A percentile compares a stretch with the other conserved stretches of the same genome.
phyloP scores from a whole-genome alignment of 2,888 invertebrate genomes.

The Lampropteryx suffumata region DNA sequence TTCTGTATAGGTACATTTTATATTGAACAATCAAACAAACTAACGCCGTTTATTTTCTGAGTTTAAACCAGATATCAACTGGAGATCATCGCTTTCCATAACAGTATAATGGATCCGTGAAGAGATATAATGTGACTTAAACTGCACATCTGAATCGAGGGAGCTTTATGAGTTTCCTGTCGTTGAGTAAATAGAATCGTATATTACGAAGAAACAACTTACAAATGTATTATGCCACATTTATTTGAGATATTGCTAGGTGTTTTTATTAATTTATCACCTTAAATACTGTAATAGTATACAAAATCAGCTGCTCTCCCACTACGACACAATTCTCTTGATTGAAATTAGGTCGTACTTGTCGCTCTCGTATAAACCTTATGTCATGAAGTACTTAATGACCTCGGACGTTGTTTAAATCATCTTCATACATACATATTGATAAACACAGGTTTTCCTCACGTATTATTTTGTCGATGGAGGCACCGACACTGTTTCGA shows the following conservation, averaged over 20 bases:
- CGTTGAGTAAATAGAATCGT: constrained; percentile 18
- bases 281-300: too few species aligned
- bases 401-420: too few species aligned
- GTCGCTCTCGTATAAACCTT: too few species aligned
- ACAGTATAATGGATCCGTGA: constrained; percentile 13
- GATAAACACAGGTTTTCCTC: too few species aligned
- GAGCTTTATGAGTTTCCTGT: constrained; percentile 22
- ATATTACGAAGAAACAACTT: constrained; percentile 19
- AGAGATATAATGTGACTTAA: constrained; percentile 25
- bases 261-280: not conserved
- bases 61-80: not conserved
- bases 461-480: too few species aligned
- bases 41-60: not conserved
- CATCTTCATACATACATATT: too few species aligned
- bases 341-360: too few species aligned
- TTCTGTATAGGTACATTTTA: too few species aligned
- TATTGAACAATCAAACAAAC: not conserved
- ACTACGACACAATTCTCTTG: too few species aligned
- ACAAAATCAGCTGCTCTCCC: too few species aligned
- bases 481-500: too few species aligned
- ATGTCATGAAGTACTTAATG: too few species aligned
- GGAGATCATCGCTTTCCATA: not conserved
- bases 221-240: constrained; percentile 27
- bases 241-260: constrained; percentile 12
- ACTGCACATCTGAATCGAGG: constrained; percentile 3